A percentile compares a stretch with the other conserved stretches of the same genome.
Conservation (phyloP, 2,797 vertebrate genomes). For the Mormyrops attenuatus region DNA sequence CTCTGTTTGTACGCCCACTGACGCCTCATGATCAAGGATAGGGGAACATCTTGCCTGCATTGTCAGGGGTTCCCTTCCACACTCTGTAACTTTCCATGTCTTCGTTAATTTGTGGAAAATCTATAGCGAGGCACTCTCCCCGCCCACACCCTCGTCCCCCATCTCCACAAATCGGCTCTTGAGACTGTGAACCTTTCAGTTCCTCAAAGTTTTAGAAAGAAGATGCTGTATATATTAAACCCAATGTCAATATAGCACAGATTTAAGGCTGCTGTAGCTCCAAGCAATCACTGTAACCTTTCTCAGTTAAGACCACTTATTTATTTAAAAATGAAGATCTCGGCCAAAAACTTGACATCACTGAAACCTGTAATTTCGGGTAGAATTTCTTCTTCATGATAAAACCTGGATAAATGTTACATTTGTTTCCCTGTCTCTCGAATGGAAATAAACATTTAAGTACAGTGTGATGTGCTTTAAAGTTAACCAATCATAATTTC, state of each 20-base stretch:
- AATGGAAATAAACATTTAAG: not conserved
- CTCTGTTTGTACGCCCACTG: constrained; percentile 56
- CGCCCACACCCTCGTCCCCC: constrained; percentile 35
- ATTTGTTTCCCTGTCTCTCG: not conserved
- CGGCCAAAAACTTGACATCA: not conserved
- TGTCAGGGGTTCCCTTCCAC: constrained; percentile 50
- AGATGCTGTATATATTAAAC: constrained; percentile 26
- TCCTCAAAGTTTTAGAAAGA: constrained; percentile 23
- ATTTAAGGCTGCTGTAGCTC: constrained; percentile 30
- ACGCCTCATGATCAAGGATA: constrained; percentile 45
- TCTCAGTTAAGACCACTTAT: not conserved
- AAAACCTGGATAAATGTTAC: not conserved
- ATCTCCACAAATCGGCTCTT: constrained; percentile 33
- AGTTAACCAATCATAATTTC: not conserved
- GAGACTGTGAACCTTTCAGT: constrained; percentile 26
- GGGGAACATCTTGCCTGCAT: constrained; percentile 54
- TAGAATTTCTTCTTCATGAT: not conserved
- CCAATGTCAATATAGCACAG: constrained; percentile 32
- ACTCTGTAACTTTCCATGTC: constrained; percentile 39
- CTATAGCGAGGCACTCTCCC: constrained; percentile 61
- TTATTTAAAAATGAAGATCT: not conserved
- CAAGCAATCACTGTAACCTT: not conserved
- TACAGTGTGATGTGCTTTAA: not conserved
- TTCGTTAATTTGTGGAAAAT: constrained; percentile 67
- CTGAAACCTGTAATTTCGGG: not conserved